phyloP scores from a whole-genome alignment of 1,140 invertebrate genomes.

The Pogonomyrmex barbatus region DNA sequence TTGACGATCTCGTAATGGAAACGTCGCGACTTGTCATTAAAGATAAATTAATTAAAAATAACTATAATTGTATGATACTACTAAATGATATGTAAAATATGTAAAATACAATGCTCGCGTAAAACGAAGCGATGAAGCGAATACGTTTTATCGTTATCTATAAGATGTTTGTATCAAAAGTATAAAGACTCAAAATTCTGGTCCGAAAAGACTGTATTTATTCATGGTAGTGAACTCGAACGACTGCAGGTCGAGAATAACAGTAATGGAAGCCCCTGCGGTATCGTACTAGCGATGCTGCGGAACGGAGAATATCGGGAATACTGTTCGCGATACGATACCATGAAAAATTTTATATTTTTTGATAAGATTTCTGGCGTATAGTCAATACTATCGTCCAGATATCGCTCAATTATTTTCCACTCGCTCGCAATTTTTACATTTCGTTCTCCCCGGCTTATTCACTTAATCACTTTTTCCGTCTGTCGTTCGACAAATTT shows the following conservation, averaged over 20 bases:
- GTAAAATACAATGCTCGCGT: not conserved
- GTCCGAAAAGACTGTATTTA: conserved; percentile 34
- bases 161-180: conserved; percentile 12
- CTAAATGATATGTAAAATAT: not conserved
- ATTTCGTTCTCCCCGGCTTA: not conserved
- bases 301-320: conserved; percentile 44
- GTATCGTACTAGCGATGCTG: conserved; percentile 33
- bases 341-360: conserved; percentile 38
- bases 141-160: not conserved
- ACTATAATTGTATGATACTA: not conserved
- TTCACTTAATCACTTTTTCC: not conserved
- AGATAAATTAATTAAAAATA: not conserved
- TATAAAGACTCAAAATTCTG: conserved; percentile 33
- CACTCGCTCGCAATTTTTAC: not conserved
- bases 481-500: not conserved
- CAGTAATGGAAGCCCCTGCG: conserved; percentile 13
- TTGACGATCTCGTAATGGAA: not conserved
- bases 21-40: not conserved
- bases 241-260: conserved; percentile 39
- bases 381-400: not conserved
- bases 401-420: not conserved
- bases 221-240: conserved; percentile 37
- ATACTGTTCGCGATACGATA: conserved; percentile 31
- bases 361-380: conserved; percentile 13
- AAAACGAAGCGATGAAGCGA: not conserved